Evolutionary conservation across 2,888 invertebrate species (phyloP), one percentile per base, ranked within the genome.

Genomic region (Pammene fasciana): DNA sequence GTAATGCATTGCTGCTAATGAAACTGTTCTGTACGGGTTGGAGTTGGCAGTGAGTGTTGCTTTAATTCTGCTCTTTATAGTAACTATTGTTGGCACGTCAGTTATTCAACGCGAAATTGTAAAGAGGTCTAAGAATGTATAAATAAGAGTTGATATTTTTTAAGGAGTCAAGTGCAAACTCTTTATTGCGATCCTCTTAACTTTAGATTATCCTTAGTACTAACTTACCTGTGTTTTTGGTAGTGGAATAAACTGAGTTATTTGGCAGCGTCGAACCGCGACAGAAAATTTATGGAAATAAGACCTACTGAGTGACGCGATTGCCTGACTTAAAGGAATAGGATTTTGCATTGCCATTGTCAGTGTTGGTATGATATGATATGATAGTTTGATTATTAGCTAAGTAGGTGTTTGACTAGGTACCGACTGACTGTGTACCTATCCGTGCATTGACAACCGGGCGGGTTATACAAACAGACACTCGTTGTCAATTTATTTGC

Each of bases 1-100:
- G 65, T 70, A 70, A 70, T 65, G 65, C 65, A 70, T 65, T 48
- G 59, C 59, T 59, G 46, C 46, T 70, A 65, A 70, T 70, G 65
- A 70, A 65, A 70, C 54, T 36, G 65, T 70, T 70, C 59, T 54
- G 36, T 36, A 50, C 38, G 36, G 16, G 62, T 36, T 54, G 26
- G 34, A 26, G 26, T 55, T 38, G 38, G 59, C 43, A 26, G 52
- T 55, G 50, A 41, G 13, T 38, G 62, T 52, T 62, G 61, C 16
- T 50, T 52, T 45, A 59, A 45, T 18, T 50, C 46, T 34, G 16
- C 14, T 46, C 34, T 26, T 45, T 60, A 18, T 46, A 50, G 14
- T 36, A 11, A 34, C 10, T 46, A 13, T 36, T 46, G 14, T 14
- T 13, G 11, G 14, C 8, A 41, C 14, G 11, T 56, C 13, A 56